These are phyloP conservation scores for Tenthredo distinguenda DNA, from an alignment of 2,888 invertebrate species.

Conservation along the genomic window DNA sequence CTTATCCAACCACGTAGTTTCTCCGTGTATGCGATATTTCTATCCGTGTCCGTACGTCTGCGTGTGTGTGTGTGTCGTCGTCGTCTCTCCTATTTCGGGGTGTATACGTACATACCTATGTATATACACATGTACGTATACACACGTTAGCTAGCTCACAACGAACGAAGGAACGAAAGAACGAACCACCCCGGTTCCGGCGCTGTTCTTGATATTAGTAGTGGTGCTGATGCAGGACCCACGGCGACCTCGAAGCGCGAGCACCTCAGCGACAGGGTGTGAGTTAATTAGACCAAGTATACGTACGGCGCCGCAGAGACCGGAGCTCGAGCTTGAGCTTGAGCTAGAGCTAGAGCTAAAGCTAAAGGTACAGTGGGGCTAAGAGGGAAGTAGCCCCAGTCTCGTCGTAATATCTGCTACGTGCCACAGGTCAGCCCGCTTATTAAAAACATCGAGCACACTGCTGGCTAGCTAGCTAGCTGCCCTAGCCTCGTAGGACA, in stretches of 20 bases:
- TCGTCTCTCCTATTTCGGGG: too few species aligned
- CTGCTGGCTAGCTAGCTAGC: background rate
- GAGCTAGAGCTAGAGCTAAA: slow-evolving; percentile 26
- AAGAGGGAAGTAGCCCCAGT: slow-evolving; percentile 56
- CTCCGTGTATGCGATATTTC: background rate
- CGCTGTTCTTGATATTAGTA: background rate
- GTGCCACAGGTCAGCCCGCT: slow-evolving; percentile 73
- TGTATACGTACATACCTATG: background rate
- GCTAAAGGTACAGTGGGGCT: slow-evolving; percentile 46
- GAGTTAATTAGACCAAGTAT: slow-evolving; percentile 51
- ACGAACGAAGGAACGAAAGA: background rate
- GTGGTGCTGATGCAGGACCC: background rate
- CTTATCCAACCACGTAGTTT: slow-evolving; percentile 23
- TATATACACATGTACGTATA: background rate
- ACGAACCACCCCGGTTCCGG: background rate
- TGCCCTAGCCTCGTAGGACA: background rate
- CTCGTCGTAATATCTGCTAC: slow-evolving; percentile 73
- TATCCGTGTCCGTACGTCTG: background rate
- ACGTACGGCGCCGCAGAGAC: slow-evolving; percentile 55
- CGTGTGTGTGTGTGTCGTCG: too few species aligned
- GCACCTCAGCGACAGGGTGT: slow-evolving; percentile 34
- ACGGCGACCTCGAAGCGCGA: background rate
- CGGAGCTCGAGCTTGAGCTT: slow-evolving; percentile 34
- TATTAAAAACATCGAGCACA: slow-evolving; percentile 75
- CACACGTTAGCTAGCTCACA: background rate